Evolutionary conservation across 2,888 invertebrate genomes (phyloP), one percentile per base, ranked within the genome.

Genomic region (Ryuthela nishihirai): DNA sequence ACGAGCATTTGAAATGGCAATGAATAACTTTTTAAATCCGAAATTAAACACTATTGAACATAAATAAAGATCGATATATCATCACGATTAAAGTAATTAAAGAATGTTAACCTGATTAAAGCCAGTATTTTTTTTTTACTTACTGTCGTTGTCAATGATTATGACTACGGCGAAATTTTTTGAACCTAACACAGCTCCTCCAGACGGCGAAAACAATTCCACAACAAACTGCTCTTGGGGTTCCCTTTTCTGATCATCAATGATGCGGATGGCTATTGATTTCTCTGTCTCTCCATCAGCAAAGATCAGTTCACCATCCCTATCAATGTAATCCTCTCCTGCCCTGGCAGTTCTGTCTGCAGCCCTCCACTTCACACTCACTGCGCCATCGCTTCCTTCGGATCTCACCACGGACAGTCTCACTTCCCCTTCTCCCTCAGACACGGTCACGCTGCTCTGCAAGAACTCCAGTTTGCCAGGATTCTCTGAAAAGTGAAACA

Each of bases 141-240:
- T n/a, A n/a, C n/a, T n/a, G n/a, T n/a, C n/a, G n/a, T n/a, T n/a
- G n/a, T n/a, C n/a, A n/a, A n/a, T n/a, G n/a, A n/a, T n/a, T n/a
- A n/a, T n/a, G n/a, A n/a, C n/a, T n/a, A n/a, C n/a, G n/a, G n/a
- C n/a, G n/a, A n/a, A n/a, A n/a, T n/a, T n/a, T n/a, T n/a, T n/a
- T n/a, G n/a, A n/a, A n/a, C n/a, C n/a, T n/a, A n/a, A n/a, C 9
- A 18, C 15, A 10, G 43, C 40, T 6, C 46, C 41, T 5, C 15
- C n/a, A 17, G 46, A 46, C 15, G 58, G 42, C 10, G 47, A 38
- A 12, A 25, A 52, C 3, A 58, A 17, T 23, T 52, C 43, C 1
- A 58, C 12, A 0, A 6, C 12, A 12, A 58, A 25, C 1, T n/a
- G n/a, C 15, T 46, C 21, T n/a, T 40, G 43, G 1, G 36, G 25